Base-by-base conservation (phyloP, 1,140 invertebrate genomes). In the Trachymyrmex septentrionalis region DNA sequence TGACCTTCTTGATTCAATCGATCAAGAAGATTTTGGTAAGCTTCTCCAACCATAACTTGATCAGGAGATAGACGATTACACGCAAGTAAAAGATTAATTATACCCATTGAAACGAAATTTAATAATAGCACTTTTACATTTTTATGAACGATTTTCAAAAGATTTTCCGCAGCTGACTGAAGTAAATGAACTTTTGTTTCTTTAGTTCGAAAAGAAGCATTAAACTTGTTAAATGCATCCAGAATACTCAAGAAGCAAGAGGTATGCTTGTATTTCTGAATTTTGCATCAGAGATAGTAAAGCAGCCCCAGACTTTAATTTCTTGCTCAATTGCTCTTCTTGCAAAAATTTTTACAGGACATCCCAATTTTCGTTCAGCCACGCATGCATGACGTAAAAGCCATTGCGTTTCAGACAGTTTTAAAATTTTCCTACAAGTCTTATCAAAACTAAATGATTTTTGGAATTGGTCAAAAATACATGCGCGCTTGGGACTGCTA, bases 181-280 rank as follows among this genome's bases (percentile, higher is more conserved):
- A 71, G 44, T 71, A 50, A 71, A 50, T 71, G 5, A 71, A 71
- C 21, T 50, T 50, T 67, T 67, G n/a, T 67, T 44, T 48, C 66
- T 21, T 38, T 0, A 67, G n/a, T 19, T 44, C 48, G 34, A 50
- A 71, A 71, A 24, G 2, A 71, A 0, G 67, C 44, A 50, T 50
- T 50, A 27, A 50, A 71, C 12, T 71, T 71, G 21, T 69, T 71
- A 71, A 71, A 71, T 27, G 44, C 44, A 1, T 71, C 24, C 24
- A 50, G 44, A 69, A 69, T 50, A 69, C 44, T 69, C 67, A 21
- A 69, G 14, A 69, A 69, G 50, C 5, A 69, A 69, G 24, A 69
- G 21, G 5, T 69, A 69, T 16, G 67, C 67, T 50, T 24, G n/a
- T 2, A 24, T 69, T 69, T 69, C 38, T 69, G 44, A n/a, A 69